Evolutionary conservation across 2,113 vertebrate species (phyloP).

Genomic region (Beaufortia kweichowensis): DNA sequence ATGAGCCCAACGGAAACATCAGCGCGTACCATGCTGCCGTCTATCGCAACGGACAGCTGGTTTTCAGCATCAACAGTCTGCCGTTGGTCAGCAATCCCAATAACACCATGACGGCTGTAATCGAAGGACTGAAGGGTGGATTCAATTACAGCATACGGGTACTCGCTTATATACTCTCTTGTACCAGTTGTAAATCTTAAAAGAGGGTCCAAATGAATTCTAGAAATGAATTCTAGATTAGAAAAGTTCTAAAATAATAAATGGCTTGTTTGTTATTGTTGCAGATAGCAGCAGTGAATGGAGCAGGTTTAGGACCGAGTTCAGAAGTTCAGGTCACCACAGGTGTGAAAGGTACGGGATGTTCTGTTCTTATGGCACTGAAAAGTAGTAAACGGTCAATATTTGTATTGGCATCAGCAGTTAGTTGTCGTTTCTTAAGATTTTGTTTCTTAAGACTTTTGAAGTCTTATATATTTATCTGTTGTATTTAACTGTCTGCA

Average conservation of each 20-base stretch:
- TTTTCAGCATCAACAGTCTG: slow-evolving; percentile 79
- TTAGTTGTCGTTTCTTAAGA: too few relatives aligned
- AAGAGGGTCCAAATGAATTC: too few relatives aligned
- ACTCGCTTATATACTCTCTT: slow-evolving; percentile 54
- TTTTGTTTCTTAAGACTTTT: too few relatives aligned
- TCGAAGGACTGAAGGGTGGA: slow-evolving; percentile 92
- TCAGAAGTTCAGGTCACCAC: slow-evolving; percentile 87
- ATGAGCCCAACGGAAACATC: slow-evolving; percentile 89
- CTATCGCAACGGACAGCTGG: slow-evolving; percentile 78
- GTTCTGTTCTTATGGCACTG: neutral
- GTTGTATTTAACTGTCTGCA: too few relatives aligned
- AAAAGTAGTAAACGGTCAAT: neutral
- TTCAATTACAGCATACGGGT: slow-evolving; percentile 90
- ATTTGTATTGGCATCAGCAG: too few relatives aligned
- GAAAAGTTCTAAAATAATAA: neutral
- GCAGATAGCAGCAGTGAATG: slow-evolving; percentile 90
- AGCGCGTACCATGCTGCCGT: slow-evolving; percentile 85
- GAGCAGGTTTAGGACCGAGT: slow-evolving; percentile 88
- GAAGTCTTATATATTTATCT: too few relatives aligned
- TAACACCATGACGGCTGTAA: slow-evolving; percentile 79
- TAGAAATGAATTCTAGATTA: too few relatives aligned
- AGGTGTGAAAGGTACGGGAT: slow-evolving; percentile 86
- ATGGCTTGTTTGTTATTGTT: slow-evolving; percentile 45
- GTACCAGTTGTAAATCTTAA: neutral
- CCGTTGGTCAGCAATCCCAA: slow-evolving; percentile 76